These are phyloP conservation scores for Strix aluco DNA, from an alignment of 2,113 vertebrate species.

Conservation along the genomic window DNA sequence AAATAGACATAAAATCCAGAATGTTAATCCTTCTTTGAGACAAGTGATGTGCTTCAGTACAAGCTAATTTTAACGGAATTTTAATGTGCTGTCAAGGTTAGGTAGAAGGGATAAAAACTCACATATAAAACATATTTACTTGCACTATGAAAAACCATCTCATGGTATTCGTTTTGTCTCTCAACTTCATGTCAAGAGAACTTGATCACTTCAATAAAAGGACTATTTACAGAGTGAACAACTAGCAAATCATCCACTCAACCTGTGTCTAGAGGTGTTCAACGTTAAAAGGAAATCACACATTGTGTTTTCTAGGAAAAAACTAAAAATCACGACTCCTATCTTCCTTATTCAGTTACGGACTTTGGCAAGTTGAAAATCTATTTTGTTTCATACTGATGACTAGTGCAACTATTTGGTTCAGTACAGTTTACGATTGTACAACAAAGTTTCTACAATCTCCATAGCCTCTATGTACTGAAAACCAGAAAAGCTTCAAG, in stretches of 20 bases:
- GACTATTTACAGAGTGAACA: slow-evolving; percentile 20
- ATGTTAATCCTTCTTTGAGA: neutral
- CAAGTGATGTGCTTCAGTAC: neutral
- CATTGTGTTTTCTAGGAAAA: neutral
- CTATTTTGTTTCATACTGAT: neutral
- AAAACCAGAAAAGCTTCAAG: neutral
- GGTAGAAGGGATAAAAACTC: neutral
- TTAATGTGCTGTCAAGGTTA: neutral
- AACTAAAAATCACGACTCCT: neutral
- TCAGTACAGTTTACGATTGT: neutral
- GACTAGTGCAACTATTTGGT: neutral
- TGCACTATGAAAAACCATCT: neutral
- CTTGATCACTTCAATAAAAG: slow-evolving; percentile 12
- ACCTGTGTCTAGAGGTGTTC: neutral
- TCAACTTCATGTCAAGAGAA: slow-evolving; percentile 8
- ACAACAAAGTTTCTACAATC: neutral
- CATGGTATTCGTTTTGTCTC: neutral
- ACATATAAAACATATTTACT: neutral
- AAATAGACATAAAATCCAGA: neutral
- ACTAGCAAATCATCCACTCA: slow-evolving; percentile 34
- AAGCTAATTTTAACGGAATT: neutral
- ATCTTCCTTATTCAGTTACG: neutral
- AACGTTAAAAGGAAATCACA: neutral
- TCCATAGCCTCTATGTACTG: neutral
- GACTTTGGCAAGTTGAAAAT: neutral